Percentiles rank a stretch among this genome's conserved stretches.
These are phyloP conservation scores for Sussaba pulchella DNA, from an alignment of 2,888 invertebrate species.

Conservation along the genomic window DNA sequence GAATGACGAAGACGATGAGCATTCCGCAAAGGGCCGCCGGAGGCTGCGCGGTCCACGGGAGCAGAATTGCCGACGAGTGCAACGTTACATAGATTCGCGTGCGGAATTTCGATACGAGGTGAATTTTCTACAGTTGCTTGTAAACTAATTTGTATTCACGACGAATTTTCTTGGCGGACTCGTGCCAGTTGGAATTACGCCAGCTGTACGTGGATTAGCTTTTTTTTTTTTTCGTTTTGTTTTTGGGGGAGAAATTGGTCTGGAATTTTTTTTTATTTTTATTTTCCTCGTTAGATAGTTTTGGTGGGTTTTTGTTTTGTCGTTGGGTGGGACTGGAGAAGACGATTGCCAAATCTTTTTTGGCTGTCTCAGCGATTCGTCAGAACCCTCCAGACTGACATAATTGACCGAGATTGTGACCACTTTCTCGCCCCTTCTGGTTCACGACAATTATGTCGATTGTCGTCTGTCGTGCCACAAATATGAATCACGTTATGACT, in stretches of 20 bases:
- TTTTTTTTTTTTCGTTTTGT: conserved; percentile 34
- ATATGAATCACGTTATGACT: neutral
- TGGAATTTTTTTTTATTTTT: conserved; percentile 42
- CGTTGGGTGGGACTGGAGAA: neutral
- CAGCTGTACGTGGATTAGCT: conserved; percentile 52
- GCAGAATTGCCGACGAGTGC: conserved; percentile 13
- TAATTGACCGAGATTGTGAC: conserved; percentile 43
- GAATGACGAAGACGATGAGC: neutral
- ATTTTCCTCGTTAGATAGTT: conserved; percentile 52
- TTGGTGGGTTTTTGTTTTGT: conserved; percentile 19
- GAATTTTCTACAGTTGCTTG: conserved; percentile 55
- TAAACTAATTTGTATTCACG: conserved; percentile 70
- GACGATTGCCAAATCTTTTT: conserved; percentile 57
- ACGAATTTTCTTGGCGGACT: conserved; percentile 61
- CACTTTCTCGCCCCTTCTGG: neutral
- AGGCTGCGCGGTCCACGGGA: neutral
- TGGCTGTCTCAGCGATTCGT: conserved; percentile 24
- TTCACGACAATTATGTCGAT: neutral
- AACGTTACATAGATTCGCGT: too few relatives aligned
- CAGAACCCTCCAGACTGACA: conserved; percentile 26
- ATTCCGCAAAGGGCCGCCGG: neutral
- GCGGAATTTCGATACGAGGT: neutral
- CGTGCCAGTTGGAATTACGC: conserved; percentile 58
- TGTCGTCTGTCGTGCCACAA: too few relatives aligned
- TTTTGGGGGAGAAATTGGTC: conserved; percentile 42